Percentiles rank a stretch among this genome's conserved stretches.
Conservation (phyloP, 2,113 vertebrate genomes). For the Hassar affinis region DNA sequence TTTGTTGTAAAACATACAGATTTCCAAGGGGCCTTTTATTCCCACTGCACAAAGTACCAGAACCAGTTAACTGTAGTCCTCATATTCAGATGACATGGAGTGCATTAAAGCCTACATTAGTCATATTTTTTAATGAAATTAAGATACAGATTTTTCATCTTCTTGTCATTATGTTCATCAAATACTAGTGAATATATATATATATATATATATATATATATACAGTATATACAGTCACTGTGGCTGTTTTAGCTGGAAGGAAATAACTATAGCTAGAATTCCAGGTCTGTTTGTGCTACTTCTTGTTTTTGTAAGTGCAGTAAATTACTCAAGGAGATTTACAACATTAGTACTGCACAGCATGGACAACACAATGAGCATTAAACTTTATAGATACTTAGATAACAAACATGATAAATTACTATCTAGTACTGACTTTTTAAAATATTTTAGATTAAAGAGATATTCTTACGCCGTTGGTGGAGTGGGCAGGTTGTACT, state of each 20-base stretch:
- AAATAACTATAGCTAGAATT: neutral
- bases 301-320: neutral
- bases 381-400: too few species aligned
- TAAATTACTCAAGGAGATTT: neutral
- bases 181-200: too few species aligned
- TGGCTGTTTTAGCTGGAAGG: neutral
- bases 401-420: neutral
- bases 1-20: neutral
- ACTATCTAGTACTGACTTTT: neutral
- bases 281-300: neutral
- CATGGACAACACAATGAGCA: neutral
- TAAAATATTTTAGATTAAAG: neutral
- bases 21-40: neutral
- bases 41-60: neutral
- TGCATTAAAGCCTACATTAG: neutral
- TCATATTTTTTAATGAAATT: neutral
- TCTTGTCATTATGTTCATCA: too few species aligned
- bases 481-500: slow-evolving; percentile 85
- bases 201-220: too few species aligned
- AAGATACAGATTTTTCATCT: neutral
- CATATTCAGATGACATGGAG: neutral
- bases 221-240: too few species aligned
- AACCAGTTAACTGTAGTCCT: neutral
- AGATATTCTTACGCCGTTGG: slow-evolving; percentile 85
- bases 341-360: neutral